A percentile compares a stretch with the other conserved stretches of the same genome.
Evolutionary conservation across 2,888 invertebrate species (phyloP).

Genomic region (Boloria selene): DNA sequence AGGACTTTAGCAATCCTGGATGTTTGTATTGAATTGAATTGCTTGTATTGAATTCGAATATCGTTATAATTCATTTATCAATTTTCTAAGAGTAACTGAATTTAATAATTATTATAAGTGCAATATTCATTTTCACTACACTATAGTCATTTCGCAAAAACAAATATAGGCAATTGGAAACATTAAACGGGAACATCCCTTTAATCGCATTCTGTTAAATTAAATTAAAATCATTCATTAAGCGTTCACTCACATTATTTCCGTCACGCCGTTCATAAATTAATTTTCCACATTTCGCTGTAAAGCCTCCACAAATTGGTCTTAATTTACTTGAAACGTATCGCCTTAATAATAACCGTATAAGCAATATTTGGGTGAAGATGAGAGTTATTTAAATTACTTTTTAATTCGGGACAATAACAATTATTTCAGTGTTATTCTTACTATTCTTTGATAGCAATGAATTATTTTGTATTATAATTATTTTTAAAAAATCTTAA

Average conservation of each 20-base stretch:
- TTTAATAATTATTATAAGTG: neutral
- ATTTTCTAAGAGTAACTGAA: neutral
- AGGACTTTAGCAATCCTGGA: neutral
- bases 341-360: constrained; percentile 72
- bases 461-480: too few relatives aligned
- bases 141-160: constrained; percentile 18
- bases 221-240: constrained; percentile 69
- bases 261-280: constrained; percentile 68
- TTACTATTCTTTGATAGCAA: too few relatives aligned
- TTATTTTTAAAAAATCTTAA: too few relatives aligned
- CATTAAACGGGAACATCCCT: constrained; percentile 34
- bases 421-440: neutral
- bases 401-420: constrained; percentile 14
- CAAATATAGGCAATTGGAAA: constrained; percentile 29
- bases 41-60: constrained; percentile 1
- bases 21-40: neutral
- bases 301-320: constrained; percentile 77
- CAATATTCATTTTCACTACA: neutral
- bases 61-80: neutral
- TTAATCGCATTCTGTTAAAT: constrained; percentile 48
- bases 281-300: constrained; percentile 71
- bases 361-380: constrained; percentile 62
- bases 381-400: constrained; percentile 26
- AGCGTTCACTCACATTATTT: constrained; percentile 67
- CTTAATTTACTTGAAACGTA: constrained; percentile 77